phyloP scores from a whole-genome alignment of 2,888 invertebrate genomes.

The Yponomeuta cagnagella region DNA sequence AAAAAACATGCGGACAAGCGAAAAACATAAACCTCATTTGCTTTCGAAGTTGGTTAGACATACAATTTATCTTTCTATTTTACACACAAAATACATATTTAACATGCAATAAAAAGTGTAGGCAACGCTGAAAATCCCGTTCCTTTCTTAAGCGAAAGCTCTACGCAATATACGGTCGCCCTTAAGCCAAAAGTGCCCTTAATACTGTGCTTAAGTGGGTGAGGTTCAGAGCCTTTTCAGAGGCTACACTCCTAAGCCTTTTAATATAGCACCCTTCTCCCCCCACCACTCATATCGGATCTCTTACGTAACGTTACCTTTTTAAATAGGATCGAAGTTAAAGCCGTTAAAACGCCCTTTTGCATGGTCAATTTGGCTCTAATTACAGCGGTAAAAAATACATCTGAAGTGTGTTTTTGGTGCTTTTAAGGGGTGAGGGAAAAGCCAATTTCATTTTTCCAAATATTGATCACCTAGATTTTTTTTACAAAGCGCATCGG shows the following conservation, averaged over 20 bases:
- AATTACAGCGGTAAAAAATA: conserved; percentile 12
- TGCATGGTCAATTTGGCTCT: conserved; percentile 11
- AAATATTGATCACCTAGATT: too few species aligned
- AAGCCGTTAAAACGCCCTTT: conserved; percentile 22
- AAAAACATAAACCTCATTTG: not conserved
- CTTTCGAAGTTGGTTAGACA: not conserved
- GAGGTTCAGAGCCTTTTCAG: conserved; percentile 69
- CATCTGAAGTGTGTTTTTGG: not conserved
- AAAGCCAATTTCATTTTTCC: not conserved
- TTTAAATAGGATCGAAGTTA: conserved; percentile 51
- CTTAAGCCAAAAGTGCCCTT: conserved; percentile 68
- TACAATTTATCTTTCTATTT: not conserved
- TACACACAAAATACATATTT: not conserved
- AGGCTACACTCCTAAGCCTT: conserved; percentile 71
- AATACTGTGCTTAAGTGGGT: conserved; percentile 72
- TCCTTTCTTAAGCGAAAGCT: conserved; percentile 34
- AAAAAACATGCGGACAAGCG: too few species aligned
- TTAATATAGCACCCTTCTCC: conserved; percentile 65
- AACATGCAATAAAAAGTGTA: not conserved
- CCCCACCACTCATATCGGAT: conserved; percentile 48
- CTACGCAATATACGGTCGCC: conserved; percentile 61
- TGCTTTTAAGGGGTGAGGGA: not conserved
- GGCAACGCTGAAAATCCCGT: not conserved
- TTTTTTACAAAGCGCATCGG: too few species aligned
- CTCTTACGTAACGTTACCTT: conserved; percentile 49